Evolutionary conservation across 2,797 vertebrate genomes (phyloP).

Genomic region (Neosalanx taihuensis): DNA sequence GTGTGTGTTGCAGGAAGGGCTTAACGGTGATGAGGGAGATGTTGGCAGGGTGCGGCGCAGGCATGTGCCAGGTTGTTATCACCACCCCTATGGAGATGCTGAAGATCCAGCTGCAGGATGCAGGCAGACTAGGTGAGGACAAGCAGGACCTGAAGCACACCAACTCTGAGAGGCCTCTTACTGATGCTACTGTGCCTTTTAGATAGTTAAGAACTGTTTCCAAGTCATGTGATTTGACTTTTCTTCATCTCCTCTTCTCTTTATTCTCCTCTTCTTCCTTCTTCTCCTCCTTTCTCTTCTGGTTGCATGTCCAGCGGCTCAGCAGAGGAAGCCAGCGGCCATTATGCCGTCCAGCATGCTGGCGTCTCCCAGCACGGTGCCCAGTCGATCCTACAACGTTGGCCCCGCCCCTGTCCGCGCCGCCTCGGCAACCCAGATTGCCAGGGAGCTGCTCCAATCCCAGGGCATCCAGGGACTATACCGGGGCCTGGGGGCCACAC

Average conservation of each 20-base stretch:
- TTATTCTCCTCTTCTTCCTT: no score
- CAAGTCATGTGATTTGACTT: not conserved
- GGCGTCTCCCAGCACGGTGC: conserved; percentile 63
- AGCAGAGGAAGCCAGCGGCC: conserved; percentile 69
- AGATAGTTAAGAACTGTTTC: not conserved
- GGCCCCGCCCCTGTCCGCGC: conserved; percentile 51
- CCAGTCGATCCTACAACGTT: conserved; percentile 78
- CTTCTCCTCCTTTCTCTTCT: not conserved
- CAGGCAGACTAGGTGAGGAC: conserved; percentile 75
- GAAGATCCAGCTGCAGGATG: conserved; percentile 84
- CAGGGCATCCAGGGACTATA: conserved; percentile 81
- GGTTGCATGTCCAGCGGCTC: conserved; percentile 62
- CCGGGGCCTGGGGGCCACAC: conserved; percentile 79
- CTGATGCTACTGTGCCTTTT: no score
- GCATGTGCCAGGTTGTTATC: conserved; percentile 81
- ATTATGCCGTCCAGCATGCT: conserved; percentile 69
- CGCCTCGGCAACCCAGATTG: conserved; percentile 77
- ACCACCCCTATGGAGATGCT: conserved; percentile 89
- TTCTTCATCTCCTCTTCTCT: no score
- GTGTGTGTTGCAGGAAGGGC: conserved; percentile 65
- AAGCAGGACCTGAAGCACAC: no score
- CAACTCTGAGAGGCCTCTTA: not conserved
- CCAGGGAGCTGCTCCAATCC: conserved; percentile 71
- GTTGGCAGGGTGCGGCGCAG: conserved; percentile 83
- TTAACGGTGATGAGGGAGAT: conserved; percentile 79